A percentile compares a stretch with the other conserved stretches of the same genome.
These are phyloP conservation scores for Calonectris borealis DNA, from an alignment of 2,113 vertebrate species.

Conservation along the genomic window DNA sequence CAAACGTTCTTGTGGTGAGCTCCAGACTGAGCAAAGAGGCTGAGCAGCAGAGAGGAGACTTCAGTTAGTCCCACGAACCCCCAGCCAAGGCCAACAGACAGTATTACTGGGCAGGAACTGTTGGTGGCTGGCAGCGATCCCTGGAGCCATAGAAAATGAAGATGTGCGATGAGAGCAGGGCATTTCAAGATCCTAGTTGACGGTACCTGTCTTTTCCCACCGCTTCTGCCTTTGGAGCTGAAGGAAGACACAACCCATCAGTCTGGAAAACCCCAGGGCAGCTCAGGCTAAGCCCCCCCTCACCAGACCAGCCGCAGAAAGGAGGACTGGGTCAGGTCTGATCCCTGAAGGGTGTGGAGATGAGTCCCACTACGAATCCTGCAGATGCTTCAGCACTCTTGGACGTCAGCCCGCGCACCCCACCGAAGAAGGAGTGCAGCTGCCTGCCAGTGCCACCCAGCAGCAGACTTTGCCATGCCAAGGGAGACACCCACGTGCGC, in stretches of 20 bases:
- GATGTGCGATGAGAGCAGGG: neutral
- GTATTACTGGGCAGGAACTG: neutral
- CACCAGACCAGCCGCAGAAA: neutral
- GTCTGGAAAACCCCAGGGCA: neutral
- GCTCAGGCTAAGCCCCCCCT: neutral
- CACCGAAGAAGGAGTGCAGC: neutral
- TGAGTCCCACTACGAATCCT: neutral
- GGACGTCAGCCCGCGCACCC: accelerated
- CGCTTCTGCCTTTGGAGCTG: neutral
- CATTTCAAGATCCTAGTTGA: neutral
- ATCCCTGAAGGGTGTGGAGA: neutral
- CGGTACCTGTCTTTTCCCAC: neutral
- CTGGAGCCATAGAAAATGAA: neutral
- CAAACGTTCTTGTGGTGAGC: neutral
- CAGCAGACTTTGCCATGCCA: neutral
- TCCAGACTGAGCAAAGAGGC: neutral
- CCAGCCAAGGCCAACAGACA: neutral
- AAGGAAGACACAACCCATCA: neutral
- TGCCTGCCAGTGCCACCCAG: neutral
- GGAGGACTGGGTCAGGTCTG: neutral
- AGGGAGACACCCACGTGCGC: neutral
- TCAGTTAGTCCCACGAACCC: neutral
- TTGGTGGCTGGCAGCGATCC: neutral
- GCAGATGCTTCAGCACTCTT: neutral
- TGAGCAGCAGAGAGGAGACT: neutral